Conservation (phyloP, 2,888 invertebrate genomes). For the Apamea crenata region DNA sequence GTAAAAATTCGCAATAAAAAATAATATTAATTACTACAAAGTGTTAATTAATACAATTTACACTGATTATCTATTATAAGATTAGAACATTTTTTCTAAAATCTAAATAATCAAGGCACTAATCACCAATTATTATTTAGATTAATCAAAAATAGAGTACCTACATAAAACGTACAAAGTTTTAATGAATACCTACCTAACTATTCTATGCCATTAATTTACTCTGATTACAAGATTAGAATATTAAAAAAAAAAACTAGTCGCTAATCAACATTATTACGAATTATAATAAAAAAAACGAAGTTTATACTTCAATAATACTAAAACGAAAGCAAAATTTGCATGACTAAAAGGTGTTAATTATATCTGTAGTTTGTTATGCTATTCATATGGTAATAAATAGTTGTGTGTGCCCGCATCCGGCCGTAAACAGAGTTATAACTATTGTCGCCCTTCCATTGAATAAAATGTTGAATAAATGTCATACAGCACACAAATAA, state of each 20-base stretch:
- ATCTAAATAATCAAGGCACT: not conserved
- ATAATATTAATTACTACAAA: not conserved
- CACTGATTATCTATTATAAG: not conserved
- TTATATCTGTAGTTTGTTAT: conserved; percentile 50
- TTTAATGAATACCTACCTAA: not conserved
- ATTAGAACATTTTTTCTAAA: conserved; percentile 11
- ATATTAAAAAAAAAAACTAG: conserved; percentile 3
- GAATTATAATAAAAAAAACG: not conserved
- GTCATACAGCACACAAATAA: conserved; percentile 51
- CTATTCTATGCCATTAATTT: not conserved
- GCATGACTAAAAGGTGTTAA: conserved; percentile 56
- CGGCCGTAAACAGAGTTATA: conserved; percentile 60
- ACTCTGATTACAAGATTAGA: not conserved
- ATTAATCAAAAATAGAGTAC: not conserved
- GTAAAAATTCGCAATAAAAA: not conserved
- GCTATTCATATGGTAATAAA: conserved; percentile 58
- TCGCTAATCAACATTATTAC: not conserved
- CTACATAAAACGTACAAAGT: conserved; percentile 1
- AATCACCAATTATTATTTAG: conserved; percentile 8
- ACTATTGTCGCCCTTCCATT: conserved; percentile 62
- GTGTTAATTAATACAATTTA: conserved; percentile 7
- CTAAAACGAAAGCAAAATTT: conserved; percentile 32
- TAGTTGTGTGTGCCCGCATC: conserved; percentile 66
- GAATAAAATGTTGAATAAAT: conserved; percentile 57
- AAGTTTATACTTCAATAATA: not conserved